Evolutionary conservation across 2,113 vertebrate species (phyloP).

Genomic region (Pelmatolapia mariae): DNA sequence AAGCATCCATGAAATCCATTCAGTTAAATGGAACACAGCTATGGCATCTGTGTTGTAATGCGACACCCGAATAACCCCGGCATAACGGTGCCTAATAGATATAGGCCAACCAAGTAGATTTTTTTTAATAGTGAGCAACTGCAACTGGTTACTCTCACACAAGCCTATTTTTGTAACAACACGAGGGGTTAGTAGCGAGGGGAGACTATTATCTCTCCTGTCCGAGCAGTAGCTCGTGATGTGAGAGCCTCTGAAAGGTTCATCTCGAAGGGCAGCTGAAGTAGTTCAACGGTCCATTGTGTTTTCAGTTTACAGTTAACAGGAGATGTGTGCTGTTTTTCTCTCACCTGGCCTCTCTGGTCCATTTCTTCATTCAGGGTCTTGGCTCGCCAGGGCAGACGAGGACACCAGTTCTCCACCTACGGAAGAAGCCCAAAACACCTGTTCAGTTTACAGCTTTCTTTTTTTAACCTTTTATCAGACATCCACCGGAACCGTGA

Average conservation of each 20-base stretch:
- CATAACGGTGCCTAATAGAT: background rate
- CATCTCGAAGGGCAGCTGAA: background rate
- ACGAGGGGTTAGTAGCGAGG: background rate
- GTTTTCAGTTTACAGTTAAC: background rate
- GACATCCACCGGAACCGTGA: fast-evolving
- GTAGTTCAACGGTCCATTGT: background rate
- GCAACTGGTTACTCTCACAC: background rate
- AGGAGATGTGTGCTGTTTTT: background rate
- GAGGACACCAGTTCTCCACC: slow-evolving; percentile 99
- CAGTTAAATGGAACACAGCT: background rate
- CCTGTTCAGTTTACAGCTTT: background rate
- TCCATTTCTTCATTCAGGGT: slow-evolving; percentile 83
- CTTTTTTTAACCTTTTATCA: background rate
- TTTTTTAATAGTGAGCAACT: background rate
- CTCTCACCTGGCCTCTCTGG: slow-evolving; percentile 81
- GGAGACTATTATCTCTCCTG: background rate
- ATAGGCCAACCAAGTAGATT: background rate
- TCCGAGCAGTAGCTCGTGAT: background rate
- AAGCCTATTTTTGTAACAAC: background rate
- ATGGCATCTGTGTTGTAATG: background rate
- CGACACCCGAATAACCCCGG: background rate
- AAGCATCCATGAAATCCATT: background rate
- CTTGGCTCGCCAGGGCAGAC: slow-evolving; percentile 90
- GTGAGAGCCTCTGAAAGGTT: background rate
- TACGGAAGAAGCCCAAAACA: slow-evolving; percentile 23